phyloP scores from a whole-genome alignment of 2,113 vertebrate genomes.

The Glaucomys volans region DNA sequence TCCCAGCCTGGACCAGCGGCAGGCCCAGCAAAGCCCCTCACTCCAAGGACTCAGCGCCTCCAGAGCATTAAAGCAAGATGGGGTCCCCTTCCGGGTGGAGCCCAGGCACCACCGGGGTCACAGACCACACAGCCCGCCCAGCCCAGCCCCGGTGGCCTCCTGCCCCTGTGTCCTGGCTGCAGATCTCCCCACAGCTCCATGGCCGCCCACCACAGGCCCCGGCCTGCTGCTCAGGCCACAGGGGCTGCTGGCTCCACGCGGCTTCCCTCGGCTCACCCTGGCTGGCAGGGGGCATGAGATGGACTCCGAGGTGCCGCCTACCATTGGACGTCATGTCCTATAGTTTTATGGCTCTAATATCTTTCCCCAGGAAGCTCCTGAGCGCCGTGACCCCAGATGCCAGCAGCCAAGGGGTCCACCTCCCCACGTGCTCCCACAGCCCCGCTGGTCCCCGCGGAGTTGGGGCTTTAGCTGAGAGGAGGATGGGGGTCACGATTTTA shows the following conservation, averaged over 20 bases:
- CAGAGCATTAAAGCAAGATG: neutral
- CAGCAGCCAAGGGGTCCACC: neutral
- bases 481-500: neutral
- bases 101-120: neutral
- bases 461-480: neutral
- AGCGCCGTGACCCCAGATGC: neutral
- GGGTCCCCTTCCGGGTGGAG: neutral
- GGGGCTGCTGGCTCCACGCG: neutral
- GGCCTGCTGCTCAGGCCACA: fast-evolving
- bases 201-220: neutral
- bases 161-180: neutral
- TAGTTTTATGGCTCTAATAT: conserved; percentile 45
- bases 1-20: too few species aligned
- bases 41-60: neutral
- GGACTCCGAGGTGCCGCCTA: neutral
- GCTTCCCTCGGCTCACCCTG: neutral
- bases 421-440: neutral
- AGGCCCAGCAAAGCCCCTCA: neutral
- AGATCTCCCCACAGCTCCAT: fast-evolving
- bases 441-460: neutral
- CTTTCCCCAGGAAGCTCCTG: conserved; percentile 12
- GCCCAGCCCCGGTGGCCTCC: neutral
- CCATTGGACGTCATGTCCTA: neutral
- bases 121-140: fast-evolving
- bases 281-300: neutral